Evolutionary conservation across 1,140 invertebrate genomes (phyloP).

Genomic region (Procambarus clarkii): DNA sequence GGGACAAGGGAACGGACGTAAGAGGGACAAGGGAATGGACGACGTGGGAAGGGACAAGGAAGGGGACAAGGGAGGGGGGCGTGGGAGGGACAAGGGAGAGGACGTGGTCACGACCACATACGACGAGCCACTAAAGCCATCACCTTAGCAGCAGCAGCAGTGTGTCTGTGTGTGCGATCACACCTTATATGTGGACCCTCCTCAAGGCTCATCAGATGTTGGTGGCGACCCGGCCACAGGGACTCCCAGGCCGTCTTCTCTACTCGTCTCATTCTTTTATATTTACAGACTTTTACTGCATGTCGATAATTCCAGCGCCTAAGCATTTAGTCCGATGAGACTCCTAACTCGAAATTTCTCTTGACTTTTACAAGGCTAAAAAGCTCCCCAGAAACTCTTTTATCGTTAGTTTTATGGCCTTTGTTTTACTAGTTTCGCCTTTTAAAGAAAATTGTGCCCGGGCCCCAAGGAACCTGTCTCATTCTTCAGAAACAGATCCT

Average conservation of each 20-base stretch:
- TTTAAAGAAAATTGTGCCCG: not conserved
- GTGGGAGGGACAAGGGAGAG: not conserved
- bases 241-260: not conserved
- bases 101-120: not conserved
- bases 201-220: not conserved
- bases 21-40: not conserved
- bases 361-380: not conserved
- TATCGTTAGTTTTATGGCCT: not conserved
- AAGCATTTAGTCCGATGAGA: too few species aligned
- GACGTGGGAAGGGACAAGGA: not conserved
- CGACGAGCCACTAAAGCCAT: too few species aligned
- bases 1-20: not conserved
- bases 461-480: not conserved
- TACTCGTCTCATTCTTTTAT: not conserved
- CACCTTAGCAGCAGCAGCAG: too few species aligned
- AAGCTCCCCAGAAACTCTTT: not conserved
- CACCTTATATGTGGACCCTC: not conserved
- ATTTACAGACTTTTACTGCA: too few species aligned
- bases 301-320: too few species aligned
- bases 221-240: not conserved
- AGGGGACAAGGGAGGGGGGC: not conserved
- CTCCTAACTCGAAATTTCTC: not conserved
- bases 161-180: too few species aligned
- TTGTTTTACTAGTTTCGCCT: not conserved
- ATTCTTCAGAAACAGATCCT: not conserved